Percentiles rank a stretch among this genome's conserved stretches.
These are phyloP conservation scores for Drosophila leonis DNA, from an alignment of 2,888 invertebrate species.

Conservation along the genomic window DNA sequence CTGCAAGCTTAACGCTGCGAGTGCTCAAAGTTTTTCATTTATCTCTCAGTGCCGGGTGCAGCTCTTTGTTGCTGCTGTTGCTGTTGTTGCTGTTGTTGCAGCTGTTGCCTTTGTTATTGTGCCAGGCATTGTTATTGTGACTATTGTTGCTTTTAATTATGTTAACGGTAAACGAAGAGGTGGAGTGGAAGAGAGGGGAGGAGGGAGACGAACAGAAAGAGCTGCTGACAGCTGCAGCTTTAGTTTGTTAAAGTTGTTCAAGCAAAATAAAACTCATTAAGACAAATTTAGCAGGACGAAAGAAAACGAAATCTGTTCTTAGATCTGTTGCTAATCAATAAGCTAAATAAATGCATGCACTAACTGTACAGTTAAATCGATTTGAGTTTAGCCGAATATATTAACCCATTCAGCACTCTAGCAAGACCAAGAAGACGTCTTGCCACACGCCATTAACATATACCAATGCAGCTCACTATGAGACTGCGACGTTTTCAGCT, in stretches of 20 bases:
- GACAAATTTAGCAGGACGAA: background rate
- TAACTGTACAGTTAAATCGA: background rate
- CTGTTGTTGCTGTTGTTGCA: slow-evolving; percentile 16
- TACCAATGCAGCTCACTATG: too few relatives aligned
- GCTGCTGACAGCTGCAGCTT: slow-evolving; percentile 28
- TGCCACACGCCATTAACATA: background rate
- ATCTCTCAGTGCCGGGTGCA: slow-evolving; percentile 48
- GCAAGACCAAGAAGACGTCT: background rate
- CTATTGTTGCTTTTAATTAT: slow-evolving; percentile 54
- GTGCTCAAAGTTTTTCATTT: slow-evolving; percentile 63
- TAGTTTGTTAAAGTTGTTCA: slow-evolving; percentile 10
- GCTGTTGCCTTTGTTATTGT: slow-evolving; percentile 14
- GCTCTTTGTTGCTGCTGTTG: slow-evolving; percentile 8
- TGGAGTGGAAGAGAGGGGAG: background rate
- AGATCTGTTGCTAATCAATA: slow-evolving; percentile 1
- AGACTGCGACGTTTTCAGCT: too few relatives aligned
- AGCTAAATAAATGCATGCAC: background rate
- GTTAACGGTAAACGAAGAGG: slow-evolving; percentile 19
- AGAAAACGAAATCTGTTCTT: background rate
- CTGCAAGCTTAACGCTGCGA: slow-evolving; percentile 45
- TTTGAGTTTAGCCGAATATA: background rate
- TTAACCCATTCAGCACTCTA: too few relatives aligned
- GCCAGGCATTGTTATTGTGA: slow-evolving; percentile 29
- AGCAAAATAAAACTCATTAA: slow-evolving; percentile 15
- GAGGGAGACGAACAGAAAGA: background rate